Conservation (phyloP, 2,113 vertebrate species). For the Campylorhamphus procurvoides region DNA sequence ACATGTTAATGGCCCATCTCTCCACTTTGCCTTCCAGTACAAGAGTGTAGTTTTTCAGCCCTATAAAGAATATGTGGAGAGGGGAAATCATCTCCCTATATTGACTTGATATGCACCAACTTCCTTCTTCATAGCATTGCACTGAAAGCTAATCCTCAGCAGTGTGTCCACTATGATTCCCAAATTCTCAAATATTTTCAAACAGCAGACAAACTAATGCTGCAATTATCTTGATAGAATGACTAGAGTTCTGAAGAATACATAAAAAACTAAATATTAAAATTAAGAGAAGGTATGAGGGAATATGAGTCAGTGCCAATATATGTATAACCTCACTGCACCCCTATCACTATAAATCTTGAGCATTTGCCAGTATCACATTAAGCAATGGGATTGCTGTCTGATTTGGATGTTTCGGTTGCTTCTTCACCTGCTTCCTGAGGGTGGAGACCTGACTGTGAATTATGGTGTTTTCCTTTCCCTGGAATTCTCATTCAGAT, state of each 20-base stretch:
- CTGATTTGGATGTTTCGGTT: background rate
- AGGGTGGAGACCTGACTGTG: conserved; percentile 16
- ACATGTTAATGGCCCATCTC: background rate
- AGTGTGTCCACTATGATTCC: background rate
- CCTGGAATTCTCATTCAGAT: conserved; percentile 5
- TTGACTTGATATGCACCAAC: background rate
- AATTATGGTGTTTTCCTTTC: background rate
- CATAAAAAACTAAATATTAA: background rate
- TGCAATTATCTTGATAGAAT: background rate
- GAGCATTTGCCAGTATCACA: background rate
- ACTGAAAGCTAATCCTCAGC: background rate
- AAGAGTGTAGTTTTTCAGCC: background rate
- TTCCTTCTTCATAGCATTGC: background rate
- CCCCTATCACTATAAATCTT: background rate
- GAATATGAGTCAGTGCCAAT: background rate
- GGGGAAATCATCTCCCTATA: background rate
- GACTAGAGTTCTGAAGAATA: background rate
- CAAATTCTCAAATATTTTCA: background rate
- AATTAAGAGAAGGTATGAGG: background rate
- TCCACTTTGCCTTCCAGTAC: background rate
- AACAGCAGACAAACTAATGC: background rate
- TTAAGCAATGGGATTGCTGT: background rate
- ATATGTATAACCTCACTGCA: background rate
- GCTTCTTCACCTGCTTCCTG: conserved; percentile 22
- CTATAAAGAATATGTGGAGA: background rate